phyloP scores from a whole-genome alignment of 2,888 invertebrate genomes.

The Limnephilus rhombicus region DNA sequence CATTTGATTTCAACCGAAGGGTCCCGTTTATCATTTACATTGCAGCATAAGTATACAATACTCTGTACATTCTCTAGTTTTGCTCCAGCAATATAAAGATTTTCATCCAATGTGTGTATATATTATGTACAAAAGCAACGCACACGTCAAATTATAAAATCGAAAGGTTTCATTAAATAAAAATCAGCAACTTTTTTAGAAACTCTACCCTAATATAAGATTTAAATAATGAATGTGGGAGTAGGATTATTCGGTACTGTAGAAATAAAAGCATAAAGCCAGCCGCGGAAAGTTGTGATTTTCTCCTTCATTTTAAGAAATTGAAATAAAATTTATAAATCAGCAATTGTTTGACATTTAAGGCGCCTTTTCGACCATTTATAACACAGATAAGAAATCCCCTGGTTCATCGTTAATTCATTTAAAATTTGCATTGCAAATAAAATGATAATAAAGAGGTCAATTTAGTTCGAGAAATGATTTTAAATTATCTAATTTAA shows the following conservation, averaged over 20 bases:
- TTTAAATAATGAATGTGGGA: background rate
- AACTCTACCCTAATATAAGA: background rate
- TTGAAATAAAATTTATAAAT: background rate
- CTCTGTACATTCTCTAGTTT: no score
- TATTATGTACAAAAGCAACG: no score
- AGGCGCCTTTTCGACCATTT: background rate
- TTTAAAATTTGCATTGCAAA: conserved; percentile 62
- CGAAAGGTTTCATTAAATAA: background rate
- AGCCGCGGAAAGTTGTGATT: background rate
- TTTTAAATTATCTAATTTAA: conserved; percentile 26
- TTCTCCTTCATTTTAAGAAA: background rate
- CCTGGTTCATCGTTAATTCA: conserved; percentile 13
- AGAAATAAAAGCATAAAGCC: background rate
- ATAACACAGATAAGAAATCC: background rate
- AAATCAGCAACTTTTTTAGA: background rate
- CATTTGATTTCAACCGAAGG: no score
- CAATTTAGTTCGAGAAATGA: conserved; percentile 54
- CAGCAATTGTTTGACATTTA: background rate
- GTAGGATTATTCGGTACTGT: background rate
- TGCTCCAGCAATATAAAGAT: no score
- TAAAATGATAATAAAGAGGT: conserved; percentile 53
- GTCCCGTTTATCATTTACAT: no score
- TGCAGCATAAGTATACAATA: no score
- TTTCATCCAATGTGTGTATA: no score
- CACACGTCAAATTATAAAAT: background rate